Conservation (phyloP, 2,888 invertebrate species). For the Machimus atricapillus region DNA sequence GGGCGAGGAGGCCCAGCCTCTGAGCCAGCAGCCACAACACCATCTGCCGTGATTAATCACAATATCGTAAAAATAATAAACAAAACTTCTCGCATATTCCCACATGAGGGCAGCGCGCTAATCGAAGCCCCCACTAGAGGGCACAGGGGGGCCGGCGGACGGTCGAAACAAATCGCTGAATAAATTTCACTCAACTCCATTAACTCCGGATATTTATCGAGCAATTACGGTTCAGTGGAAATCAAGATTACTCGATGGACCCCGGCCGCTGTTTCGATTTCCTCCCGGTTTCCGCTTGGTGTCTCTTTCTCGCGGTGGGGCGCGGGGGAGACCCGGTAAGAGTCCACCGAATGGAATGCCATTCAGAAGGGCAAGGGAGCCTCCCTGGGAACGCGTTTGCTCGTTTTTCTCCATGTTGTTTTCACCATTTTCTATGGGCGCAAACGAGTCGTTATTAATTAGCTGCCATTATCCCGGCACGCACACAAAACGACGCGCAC, state of each 20-base stretch:
- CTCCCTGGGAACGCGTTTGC: background rate
- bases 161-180: slow-evolving; percentile 30
- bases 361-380: background rate
- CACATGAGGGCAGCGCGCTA: background rate
- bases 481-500: slow-evolving; percentile 18
- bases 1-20: background rate
- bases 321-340: background rate
- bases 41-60: slow-evolving; percentile 12
- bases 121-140: background rate
- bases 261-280: background rate
- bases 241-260: slow-evolving; percentile 10
- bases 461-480: slow-evolving; percentile 35
- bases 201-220: slow-evolving; percentile 37
- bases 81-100: background rate
- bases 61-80: background rate
- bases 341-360: background rate
- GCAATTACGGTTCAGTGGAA: slow-evolving; percentile 32
- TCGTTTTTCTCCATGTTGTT: slow-evolving; percentile 21
- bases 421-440: slow-evolving; percentile 28
- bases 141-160: background rate
- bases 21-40: background rate
- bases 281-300: background rate
- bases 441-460: slow-evolving; percentile 39
- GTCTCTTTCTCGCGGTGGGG: background rate
- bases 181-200: slow-evolving; percentile 29